Conservation (phyloP, 2,113 vertebrate genomes). For the Amphilophus citrinellus region DNA sequence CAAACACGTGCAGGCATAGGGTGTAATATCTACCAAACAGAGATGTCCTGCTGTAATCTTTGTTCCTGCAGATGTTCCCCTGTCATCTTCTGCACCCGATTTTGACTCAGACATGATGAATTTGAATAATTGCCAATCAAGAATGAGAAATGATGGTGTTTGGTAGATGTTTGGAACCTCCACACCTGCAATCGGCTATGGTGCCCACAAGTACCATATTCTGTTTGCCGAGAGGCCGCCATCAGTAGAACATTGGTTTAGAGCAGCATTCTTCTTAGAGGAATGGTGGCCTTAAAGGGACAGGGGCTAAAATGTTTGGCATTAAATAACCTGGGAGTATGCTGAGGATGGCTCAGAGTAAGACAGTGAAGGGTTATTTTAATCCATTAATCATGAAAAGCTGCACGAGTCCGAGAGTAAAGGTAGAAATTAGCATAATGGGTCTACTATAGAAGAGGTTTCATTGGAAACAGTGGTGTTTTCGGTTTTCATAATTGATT, state of each 20-base stretch:
- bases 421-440: not conserved
- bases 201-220: not conserved
- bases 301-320: not conserved
- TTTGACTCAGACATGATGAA: too few species aligned
- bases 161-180: not conserved
- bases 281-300: not conserved
- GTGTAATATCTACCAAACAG: not conserved
- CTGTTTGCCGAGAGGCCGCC: not conserved
- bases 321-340: too few species aligned
- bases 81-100: not conserved
- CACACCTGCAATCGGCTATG: not conserved
- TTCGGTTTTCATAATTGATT: not conserved
- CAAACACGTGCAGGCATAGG: not conserved
- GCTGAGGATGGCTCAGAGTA: not conserved
- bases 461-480: not conserved
- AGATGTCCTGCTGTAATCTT: not conserved
- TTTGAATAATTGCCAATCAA: not conserved
- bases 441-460: not conserved
- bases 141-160: not conserved
- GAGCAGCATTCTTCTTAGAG: not conserved
- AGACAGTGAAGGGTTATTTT: not conserved
- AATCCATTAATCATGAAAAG: not conserved
- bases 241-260: not conserved
- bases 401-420: not conserved
- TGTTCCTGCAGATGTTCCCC: not conserved